Percentiles rank a stretch among this genome's conserved stretches.
Evolutionary conservation across 2,888 invertebrate genomes (phyloP).

Genomic region (Epinotia brunnichana): DNA sequence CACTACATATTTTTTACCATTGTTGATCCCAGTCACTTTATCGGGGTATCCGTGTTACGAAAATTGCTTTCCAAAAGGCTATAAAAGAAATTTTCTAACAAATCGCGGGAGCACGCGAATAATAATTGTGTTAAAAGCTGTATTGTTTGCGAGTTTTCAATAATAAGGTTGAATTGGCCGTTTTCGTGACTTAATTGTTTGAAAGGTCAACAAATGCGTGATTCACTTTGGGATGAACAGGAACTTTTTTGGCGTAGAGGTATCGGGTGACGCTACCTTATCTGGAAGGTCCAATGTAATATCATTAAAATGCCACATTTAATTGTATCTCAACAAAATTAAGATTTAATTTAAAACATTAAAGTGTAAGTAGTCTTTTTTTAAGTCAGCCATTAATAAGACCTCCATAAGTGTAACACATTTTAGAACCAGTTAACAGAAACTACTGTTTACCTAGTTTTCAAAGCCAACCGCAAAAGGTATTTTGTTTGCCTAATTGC

Average conservation of each 20-base stretch:
- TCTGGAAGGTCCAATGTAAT: slow-evolving; percentile 53
- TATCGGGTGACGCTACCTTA: slow-evolving; percentile 52
- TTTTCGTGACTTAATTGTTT: slow-evolving; percentile 38
- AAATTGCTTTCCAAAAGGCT: slow-evolving; percentile 56
- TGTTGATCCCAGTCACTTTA: slow-evolving; percentile 67
- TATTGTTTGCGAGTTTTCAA: slow-evolving; percentile 43
- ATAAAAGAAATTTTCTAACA: slow-evolving; percentile 56
- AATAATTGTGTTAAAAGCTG: slow-evolving; percentile 53
- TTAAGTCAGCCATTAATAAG: background rate
- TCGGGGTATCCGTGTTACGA: slow-evolving; percentile 70
- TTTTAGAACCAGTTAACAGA: background rate
- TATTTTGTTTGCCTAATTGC: slow-evolving; percentile 13
- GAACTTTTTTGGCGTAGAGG: slow-evolving; percentile 48
- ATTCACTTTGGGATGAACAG: slow-evolving; percentile 53
- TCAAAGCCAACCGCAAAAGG: background rate
- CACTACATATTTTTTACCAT: slow-evolving; percentile 71
- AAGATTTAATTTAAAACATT: slow-evolving; percentile 20
- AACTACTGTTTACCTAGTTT: slow-evolving; percentile 5
- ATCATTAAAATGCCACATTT: slow-evolving; percentile 51
- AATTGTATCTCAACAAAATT: slow-evolving; percentile 44
- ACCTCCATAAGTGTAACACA: background rate
- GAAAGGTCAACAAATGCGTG: slow-evolving; percentile 48
- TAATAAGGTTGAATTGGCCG: slow-evolving; percentile 25
- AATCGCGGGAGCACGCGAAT: slow-evolving; percentile 52
- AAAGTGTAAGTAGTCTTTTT: slow-evolving; percentile 4